Percentiles rank a stretch among this genome's conserved stretches.
phyloP scores from a whole-genome alignment of 2,888 invertebrate species.

The Agrochola circellaris region DNA sequence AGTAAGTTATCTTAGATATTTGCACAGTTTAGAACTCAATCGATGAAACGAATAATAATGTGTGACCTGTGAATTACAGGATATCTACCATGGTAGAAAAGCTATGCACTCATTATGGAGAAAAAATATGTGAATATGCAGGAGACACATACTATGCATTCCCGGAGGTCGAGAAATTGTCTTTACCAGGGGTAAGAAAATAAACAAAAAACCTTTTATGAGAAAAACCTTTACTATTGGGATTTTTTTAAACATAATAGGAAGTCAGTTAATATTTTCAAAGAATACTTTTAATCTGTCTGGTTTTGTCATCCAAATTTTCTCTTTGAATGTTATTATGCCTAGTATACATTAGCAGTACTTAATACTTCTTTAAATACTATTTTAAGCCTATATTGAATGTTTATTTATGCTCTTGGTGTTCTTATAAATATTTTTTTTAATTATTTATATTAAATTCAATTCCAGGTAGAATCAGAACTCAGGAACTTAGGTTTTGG shows the following conservation, averaged over 20 bases:
- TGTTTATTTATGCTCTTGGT: neutral
- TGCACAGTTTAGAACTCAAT: too few relatives aligned
- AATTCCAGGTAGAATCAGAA: constrained; percentile 92
- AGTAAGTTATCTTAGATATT: neutral
- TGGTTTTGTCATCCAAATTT: neutral
- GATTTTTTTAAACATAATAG: too few relatives aligned
- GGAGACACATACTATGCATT: constrained; percentile 94
- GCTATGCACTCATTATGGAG: constrained; percentile 95
- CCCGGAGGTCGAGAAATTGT: constrained; percentile 93
- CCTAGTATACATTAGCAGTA: neutral
- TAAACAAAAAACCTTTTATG: neutral
- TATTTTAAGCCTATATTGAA: neutral
- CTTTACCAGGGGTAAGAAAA: constrained; percentile 81
- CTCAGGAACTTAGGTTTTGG: constrained; percentile 95
- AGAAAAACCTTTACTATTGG: neutral
- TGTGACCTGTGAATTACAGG: too few relatives aligned
- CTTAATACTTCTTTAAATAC: too few relatives aligned
- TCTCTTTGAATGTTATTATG: neutral
- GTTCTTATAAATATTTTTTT: too few relatives aligned
- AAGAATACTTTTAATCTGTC: neutral
- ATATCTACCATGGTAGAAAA: constrained; percentile 98
- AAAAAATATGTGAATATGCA: constrained; percentile 92
- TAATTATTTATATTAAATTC: too few relatives aligned
- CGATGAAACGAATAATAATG: too few relatives aligned
- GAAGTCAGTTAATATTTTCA: too few relatives aligned